Base-by-base conservation (phyloP, 2,113 vertebrate species). In the Monopterus albus region DNA sequence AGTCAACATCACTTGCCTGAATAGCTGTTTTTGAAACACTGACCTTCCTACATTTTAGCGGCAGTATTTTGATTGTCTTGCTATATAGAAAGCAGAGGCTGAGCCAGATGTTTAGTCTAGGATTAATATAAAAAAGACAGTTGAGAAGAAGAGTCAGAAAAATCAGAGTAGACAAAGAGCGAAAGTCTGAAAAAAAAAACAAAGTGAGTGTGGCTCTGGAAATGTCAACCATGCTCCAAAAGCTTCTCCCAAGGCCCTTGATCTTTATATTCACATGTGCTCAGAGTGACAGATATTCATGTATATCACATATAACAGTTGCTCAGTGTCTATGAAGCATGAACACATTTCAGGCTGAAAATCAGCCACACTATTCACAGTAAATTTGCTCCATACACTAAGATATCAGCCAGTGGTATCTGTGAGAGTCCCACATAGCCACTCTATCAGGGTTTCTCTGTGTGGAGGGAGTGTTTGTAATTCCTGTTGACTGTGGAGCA, bases 191-290 rank as follows among this genome's bases (percentile, higher is more conserved):
- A n/a, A 0, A 29, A 21, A 38, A 2, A 49, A 12, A 50, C n/a
- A 39, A 39, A 52, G 12, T 31, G 35, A 50, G 29, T 66, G n/a
- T 26, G 15, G n/a, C 6, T 39, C 43, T 58, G 38, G 25, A 42
- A 71, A 65, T 65, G 42, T 71, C 55, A 71, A 39, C 35, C 47
- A 45, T 11, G 33, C 28, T 26, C 49, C 51, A 18, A 49, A 20
- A 49, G 31, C 23, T 59, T 45, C 31, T 36, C 60, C 33, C 21
- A 35, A 38, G 42, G 23, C 43, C 53, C 62, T 25, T 33, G 4
- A 35, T 13, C 14, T 39, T 65, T 59, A 52, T 38, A 45, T 64
- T 25, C 17, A 50, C 31, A 7, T 42, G 18, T 31, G 26, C 40
- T 56, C 21, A 15, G 33, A 31, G 23, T 1, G 0, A 49, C 47